phyloP scores from a whole-genome alignment of 2,888 invertebrate species.

The Aphrophora alni region DNA sequence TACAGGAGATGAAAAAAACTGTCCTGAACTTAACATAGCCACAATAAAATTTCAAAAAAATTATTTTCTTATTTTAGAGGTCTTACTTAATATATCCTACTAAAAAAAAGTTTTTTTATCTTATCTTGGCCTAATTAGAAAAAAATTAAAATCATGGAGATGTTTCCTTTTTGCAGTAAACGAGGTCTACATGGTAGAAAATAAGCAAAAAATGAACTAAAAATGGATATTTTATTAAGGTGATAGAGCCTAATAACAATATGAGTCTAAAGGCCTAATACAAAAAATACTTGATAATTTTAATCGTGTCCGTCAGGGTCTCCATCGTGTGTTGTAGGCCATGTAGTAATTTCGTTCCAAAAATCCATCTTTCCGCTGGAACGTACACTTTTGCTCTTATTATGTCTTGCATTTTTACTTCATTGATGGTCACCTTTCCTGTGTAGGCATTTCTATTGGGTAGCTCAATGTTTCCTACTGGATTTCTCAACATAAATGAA shows the following conservation, averaged over 20 bases:
- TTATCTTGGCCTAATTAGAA: conserved; percentile 12
- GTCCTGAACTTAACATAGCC: too few species aligned
- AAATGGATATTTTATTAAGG: background rate
- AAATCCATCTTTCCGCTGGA: background rate
- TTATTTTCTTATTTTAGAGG: background rate
- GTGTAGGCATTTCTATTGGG: conserved; percentile 11
- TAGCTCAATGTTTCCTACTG: background rate
- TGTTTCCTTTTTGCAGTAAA: conserved; percentile 13
- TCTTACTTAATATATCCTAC: background rate
- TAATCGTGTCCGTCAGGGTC: conserved; percentile 6
- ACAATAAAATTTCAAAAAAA: background rate
- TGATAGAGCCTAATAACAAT: background rate
- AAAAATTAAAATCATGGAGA: background rate
- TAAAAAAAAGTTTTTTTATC: background rate
- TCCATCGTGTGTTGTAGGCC: conserved; percentile 1
- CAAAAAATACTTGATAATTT: background rate
- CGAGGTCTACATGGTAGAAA: background rate
- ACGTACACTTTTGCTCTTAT: background rate
- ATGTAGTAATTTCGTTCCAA: background rate
- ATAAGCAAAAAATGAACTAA: background rate
- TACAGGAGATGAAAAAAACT: conserved; percentile 12
- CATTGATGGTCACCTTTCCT: background rate
- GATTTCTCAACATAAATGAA: background rate
- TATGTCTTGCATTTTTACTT: conserved; percentile 15
- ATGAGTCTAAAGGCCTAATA: background rate